These are phyloP conservation scores for Keiferia lycopersicella DNA, from an alignment of 2,888 invertebrate species.

Conservation along the genomic window DNA sequence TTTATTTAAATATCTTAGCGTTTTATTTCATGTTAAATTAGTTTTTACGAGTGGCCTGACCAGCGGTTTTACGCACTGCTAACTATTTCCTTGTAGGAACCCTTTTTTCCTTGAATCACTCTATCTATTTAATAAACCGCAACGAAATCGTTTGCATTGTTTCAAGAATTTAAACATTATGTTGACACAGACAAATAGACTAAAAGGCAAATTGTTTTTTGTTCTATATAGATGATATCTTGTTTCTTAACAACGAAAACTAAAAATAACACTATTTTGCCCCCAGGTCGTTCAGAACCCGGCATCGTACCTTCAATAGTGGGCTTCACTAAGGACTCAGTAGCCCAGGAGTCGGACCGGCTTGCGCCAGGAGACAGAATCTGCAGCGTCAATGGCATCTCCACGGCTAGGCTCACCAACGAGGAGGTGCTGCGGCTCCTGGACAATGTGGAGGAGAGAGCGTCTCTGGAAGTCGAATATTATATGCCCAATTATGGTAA, in stretches of 20 bases:
- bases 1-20: too few species aligned
- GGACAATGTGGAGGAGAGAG: constrained; percentile 87
- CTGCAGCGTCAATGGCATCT: constrained; percentile 90
- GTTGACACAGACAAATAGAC: too few species aligned
- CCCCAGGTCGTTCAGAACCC: constrained; percentile 85
- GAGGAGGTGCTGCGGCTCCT: constrained; percentile 88
- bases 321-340: constrained; percentile 85
- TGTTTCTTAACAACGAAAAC: background rate
- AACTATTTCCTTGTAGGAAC: too few species aligned
- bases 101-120: too few species aligned
- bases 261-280: constrained; percentile 34
- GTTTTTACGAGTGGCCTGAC: too few species aligned
- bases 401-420: constrained; percentile 87
- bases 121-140: too few species aligned
- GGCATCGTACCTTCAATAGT: constrained; percentile 85
- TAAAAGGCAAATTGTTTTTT: too few species aligned
- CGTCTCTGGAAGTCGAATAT: constrained; percentile 92
- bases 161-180: too few species aligned
- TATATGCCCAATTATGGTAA: constrained; percentile 90
- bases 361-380: constrained; percentile 90
- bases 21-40: too few species aligned
- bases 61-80: too few species aligned
- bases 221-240: too few species aligned
- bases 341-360: constrained; percentile 88
- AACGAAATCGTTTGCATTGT: too few species aligned